phyloP scores from a whole-genome alignment of 1,140 invertebrate species.

The Trichogramma pretiosum region DNA sequence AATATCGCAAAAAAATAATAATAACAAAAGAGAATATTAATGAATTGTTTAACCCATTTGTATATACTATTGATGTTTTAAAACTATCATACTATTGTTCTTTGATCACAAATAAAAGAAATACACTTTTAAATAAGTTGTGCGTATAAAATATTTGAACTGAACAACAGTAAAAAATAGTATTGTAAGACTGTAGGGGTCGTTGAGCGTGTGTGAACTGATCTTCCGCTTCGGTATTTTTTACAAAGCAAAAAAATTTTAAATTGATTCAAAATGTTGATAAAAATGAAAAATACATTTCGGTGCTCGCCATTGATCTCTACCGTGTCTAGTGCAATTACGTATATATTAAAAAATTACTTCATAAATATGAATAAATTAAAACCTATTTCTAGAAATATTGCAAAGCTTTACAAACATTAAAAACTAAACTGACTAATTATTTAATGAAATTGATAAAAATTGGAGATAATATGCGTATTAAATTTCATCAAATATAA shows the following conservation, averaged over 20 bases:
- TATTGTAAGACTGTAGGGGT: constrained; percentile 3
- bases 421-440: no score
- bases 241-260: constrained; percentile 14
- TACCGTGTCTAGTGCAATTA: constrained; percentile 21
- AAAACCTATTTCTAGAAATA: constrained; percentile 25
- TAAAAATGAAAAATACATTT: constrained; percentile 23
- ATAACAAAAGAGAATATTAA: constrained; percentile 24
- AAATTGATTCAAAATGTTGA: constrained; percentile 19
- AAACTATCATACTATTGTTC: constrained; percentile 30
- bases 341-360: constrained; percentile 24
- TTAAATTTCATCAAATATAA: no score
- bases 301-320: constrained; percentile 22
- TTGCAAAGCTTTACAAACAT: no score
- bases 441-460: no score
- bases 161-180: no score
- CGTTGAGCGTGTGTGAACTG: constrained; percentile 1
- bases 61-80: constrained; percentile 39
- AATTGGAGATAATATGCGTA: no score
- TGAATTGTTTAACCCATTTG: constrained; percentile 37
- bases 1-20: constrained; percentile 28
- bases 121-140: no score
- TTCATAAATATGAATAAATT: constrained; percentile 23
- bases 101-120: constrained; percentile 22
- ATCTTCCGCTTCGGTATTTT: constrained; percentile 9
- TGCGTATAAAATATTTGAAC: no score